Percentiles rank a stretch among this genome's conserved stretches.
phyloP scores from a whole-genome alignment of 2,113 vertebrate genomes.

The Lichenostomus cassidix region DNA sequence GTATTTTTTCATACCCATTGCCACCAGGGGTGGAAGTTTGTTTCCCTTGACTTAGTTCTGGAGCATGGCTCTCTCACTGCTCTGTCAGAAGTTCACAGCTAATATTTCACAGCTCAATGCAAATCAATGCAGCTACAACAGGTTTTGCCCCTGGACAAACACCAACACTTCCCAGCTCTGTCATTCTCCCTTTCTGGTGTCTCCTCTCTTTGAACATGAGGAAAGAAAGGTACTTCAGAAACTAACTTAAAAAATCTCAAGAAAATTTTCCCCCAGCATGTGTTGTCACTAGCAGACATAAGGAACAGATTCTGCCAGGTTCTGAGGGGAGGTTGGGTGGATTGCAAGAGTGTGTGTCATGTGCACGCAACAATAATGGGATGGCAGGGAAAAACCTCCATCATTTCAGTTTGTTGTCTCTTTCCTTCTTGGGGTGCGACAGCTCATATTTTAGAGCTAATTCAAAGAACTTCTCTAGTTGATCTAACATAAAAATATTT shows the following conservation, averaged over 20 bases:
- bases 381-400: background rate
- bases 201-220: background rate
- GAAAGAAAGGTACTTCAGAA: background rate
- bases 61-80: background rate
- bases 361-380: background rate
- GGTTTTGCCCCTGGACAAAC: background rate
- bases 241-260: background rate
- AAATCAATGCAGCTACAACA: background rate
- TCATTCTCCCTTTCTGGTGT: background rate
- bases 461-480: background rate
- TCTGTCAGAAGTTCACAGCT: background rate
- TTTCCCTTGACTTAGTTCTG: background rate
- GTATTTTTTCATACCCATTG: background rate
- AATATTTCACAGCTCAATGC: background rate
- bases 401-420: background rate
- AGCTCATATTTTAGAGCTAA: background rate
- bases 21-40: background rate
- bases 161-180: background rate
- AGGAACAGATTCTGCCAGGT: background rate
- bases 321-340: background rate
- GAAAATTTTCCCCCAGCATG: background rate
- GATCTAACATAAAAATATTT: background rate
- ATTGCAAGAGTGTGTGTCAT: background rate
- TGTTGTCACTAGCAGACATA: background rate
- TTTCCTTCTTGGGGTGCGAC: background rate